Evolutionary conservation across 2,113 vertebrate species (phyloP).

Genomic region (Elgaria multicarinata): DNA sequence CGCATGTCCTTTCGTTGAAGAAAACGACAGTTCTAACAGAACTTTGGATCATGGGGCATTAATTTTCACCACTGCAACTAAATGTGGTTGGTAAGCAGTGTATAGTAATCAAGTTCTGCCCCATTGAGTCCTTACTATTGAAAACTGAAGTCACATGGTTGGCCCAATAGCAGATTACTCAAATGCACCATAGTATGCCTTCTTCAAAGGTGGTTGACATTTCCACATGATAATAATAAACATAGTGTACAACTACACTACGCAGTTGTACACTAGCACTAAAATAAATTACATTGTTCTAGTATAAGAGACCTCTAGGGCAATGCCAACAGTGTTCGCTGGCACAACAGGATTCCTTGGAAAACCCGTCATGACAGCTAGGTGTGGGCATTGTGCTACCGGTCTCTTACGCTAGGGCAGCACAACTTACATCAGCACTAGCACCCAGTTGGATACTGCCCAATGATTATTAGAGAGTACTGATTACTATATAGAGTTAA

Average conservation of each 20-base stretch:
- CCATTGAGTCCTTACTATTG: not conserved
- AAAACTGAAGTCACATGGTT: not conserved
- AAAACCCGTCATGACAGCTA: too few species aligned
- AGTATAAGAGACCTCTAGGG: too few species aligned
- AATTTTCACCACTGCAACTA: not conserved
- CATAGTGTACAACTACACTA: too few species aligned
- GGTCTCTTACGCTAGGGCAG: too few species aligned
- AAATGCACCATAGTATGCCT: not conserved
- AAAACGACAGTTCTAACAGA: not conserved
- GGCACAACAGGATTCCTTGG: too few species aligned
- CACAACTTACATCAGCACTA: too few species aligned
- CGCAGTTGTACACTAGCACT: too few species aligned
- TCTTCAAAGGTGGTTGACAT: not conserved
- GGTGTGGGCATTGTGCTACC: too few species aligned
- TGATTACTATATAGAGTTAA: not conserved
- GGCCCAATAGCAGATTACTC: too few species aligned
- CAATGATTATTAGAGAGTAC: not conserved
- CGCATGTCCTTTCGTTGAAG: not conserved
- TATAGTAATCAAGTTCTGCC: not conserved
- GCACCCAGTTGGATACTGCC: too few species aligned
- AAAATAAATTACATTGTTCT: too few species aligned
- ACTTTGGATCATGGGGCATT: not conserved
- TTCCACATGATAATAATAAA: not conserved
- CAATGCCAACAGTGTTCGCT: too few species aligned
- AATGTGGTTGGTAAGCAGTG: not conserved